Conservation (phyloP, 1,140 invertebrate genomes). For the Orius laevigatus region DNA sequence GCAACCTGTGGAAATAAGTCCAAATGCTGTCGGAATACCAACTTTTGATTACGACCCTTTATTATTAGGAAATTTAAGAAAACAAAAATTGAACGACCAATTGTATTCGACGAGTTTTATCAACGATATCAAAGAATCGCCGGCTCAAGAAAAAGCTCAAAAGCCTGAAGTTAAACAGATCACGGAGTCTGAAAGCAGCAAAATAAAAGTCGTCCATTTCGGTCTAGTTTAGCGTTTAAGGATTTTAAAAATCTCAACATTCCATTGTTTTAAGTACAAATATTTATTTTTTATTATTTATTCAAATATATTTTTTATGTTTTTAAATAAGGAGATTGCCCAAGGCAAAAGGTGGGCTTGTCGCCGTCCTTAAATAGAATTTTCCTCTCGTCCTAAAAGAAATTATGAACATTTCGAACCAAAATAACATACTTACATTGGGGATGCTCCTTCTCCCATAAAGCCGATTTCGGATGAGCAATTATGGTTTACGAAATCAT, state of each 20-base stretch:
- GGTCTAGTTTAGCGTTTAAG: constrained; percentile 18
- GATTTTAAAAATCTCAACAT: constrained; percentile 13
- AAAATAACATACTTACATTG: constrained; percentile 1
- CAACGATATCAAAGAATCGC: not conserved
- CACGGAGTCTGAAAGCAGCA: constrained; percentile 19
- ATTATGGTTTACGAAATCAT: constrained; percentile 27
- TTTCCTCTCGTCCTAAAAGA: constrained; percentile 9
- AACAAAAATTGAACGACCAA: not conserved
- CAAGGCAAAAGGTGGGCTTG: not conserved
- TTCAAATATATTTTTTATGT: constrained; percentile 1
- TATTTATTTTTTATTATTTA: constrained; percentile 10
- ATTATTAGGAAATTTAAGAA: not conserved
- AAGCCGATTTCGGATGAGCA: constrained; percentile 4
- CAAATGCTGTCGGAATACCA: constrained; percentile 7
- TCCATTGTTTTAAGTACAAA: constrained; percentile 8
- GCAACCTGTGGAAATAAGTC: constrained; percentile 1
- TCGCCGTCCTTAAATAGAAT: constrained; percentile 27
- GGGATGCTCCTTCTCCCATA: constrained; percentile 14
- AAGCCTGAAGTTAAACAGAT: not conserved
- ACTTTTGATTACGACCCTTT: not conserved
- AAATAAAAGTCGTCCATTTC: constrained; percentile 23
- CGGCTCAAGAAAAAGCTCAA: not conserved
- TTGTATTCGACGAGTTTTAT: not conserved
- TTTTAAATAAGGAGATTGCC: constrained; percentile 1
- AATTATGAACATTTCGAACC: too few species aligned